Percentiles rank a stretch among this genome's conserved stretches.
These are phyloP conservation scores for Rhynchonycteris naso DNA, from an alignment of 2,797 vertebrate species.

Conservation along the genomic window DNA sequence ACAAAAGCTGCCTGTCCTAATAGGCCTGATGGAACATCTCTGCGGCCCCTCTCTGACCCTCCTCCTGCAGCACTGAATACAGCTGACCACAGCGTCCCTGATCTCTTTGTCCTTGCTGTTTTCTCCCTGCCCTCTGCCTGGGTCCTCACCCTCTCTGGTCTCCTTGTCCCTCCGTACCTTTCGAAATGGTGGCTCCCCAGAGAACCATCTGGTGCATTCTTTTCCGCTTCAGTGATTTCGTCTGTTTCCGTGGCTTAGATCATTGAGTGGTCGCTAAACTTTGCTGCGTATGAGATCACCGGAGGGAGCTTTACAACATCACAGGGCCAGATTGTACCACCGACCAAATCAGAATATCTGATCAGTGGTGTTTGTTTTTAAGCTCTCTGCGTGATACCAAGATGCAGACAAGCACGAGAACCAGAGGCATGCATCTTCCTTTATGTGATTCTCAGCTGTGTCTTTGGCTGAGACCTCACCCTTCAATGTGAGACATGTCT, in stretches of 20 bases:
- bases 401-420: background rate
- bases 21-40: accelerated
- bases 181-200: background rate
- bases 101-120: background rate
- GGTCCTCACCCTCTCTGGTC: background rate
- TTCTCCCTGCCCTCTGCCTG: background rate
- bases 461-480: no score
- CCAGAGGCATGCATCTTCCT: background rate
- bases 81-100: background rate
- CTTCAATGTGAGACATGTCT: background rate
- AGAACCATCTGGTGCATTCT: background rate
- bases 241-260: background rate
- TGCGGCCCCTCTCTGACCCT: no score
- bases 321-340: background rate
- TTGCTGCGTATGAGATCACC: background rate
- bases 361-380: background rate
- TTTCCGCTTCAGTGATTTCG: constrained; percentile 12
- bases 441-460: background rate
- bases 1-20: background rate
- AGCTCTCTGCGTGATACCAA: background rate
- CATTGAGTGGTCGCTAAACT: background rate
- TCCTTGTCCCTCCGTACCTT: background rate
- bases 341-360: background rate
- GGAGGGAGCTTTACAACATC: background rate
- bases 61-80: background rate